Conservation (phyloP, 2,888 invertebrate species). For the Sisyra terminalis region DNA sequence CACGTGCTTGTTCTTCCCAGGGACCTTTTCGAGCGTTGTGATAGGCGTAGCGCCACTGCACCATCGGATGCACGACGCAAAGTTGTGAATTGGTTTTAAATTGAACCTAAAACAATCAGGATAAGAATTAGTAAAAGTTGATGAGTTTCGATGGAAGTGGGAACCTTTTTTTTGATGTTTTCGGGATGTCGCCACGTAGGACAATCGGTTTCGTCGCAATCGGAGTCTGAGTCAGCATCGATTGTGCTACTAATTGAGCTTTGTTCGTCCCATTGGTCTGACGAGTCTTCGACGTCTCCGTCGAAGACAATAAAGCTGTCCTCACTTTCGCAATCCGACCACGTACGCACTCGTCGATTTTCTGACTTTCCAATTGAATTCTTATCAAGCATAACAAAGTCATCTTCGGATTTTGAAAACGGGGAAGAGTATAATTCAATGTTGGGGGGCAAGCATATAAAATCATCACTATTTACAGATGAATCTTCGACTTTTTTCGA, state of each 20-base stretch:
- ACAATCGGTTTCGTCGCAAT: neutral
- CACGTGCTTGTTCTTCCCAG: slow-evolving; percentile 36
- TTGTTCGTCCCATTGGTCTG: slow-evolving; percentile 6
- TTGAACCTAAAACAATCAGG: slow-evolving; percentile 26
- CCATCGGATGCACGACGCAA: slow-evolving; percentile 29
- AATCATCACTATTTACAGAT: neutral
- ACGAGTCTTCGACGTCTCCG: slow-evolving; percentile 28
- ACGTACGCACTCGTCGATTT: slow-evolving; percentile 14
- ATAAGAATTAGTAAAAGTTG: no score
- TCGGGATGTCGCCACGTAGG: neutral
- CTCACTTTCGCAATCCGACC: slow-evolving; percentile 38
- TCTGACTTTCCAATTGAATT: slow-evolving; percentile 11
- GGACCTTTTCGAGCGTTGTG: slow-evolving; percentile 34
- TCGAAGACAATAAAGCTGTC: slow-evolving; percentile 38
- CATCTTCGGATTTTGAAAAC: slow-evolving; percentile 34
- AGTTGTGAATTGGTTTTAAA: slow-evolving; percentile 27
- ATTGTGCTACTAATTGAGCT: no score
- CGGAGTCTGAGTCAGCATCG: neutral
- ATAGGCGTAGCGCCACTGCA: slow-evolving; percentile 36
- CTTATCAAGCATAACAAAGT: slow-evolving; percentile 34
- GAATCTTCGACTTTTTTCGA: neutral
- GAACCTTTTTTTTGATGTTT: no score
- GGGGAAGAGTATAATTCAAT: neutral
- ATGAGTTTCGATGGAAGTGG: no score
- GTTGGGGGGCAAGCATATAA: neutral